Conservation (phyloP, 1,140 invertebrate genomes). For the Triops cancriformis region DNA sequence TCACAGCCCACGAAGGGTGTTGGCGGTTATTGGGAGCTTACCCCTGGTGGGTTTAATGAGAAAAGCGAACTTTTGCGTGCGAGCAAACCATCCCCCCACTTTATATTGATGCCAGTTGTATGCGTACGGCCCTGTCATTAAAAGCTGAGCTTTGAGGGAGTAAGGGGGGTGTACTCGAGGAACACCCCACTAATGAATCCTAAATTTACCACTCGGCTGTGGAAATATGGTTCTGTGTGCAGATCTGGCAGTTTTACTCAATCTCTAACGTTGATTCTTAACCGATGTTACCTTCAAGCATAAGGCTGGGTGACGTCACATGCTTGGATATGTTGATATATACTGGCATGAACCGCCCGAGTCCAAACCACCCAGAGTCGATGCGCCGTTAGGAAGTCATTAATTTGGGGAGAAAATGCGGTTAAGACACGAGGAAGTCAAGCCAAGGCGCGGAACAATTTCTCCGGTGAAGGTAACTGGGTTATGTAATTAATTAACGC, state of each 20-base stretch:
- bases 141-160: background rate
- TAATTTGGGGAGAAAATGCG: background rate
- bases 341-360: background rate
- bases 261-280: background rate
- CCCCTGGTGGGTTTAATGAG: constrained; percentile 1
- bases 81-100: background rate
- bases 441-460: background rate
- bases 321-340: constrained; percentile 1
- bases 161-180: background rate
- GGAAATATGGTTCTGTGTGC: background rate
- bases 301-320: background rate
- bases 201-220: background rate
- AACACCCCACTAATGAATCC: background rate
- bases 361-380: background rate
- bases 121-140: background rate
- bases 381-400: background rate
- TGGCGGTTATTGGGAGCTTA: background rate
- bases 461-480: too few relatives aligned
- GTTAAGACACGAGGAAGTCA: background rate
- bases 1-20: background rate
- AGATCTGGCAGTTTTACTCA: background rate
- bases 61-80: constrained; percentile 5
- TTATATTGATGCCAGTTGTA: background rate
- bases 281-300: background rate
- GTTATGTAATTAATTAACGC: too few relatives aligned